Percentiles rank a stretch among this genome's conserved stretches.
Conservation (phyloP, 2,888 invertebrate genomes). For the Drosophila austrosaltans region DNA sequence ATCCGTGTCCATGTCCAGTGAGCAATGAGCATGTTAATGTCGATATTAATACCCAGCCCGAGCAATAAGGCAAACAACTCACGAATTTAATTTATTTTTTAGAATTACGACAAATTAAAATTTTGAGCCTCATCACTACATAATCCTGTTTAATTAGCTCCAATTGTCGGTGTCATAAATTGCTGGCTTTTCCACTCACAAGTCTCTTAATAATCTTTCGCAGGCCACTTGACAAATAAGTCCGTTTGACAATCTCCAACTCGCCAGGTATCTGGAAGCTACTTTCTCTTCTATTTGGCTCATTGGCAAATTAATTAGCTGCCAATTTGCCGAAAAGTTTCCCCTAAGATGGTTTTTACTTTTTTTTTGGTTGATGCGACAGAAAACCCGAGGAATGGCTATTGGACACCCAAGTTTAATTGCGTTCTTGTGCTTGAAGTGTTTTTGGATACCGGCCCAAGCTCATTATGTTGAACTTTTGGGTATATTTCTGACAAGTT, state of each 20-base stretch:
- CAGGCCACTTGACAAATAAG: slow-evolving; percentile 49
- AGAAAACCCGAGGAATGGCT: slow-evolving; percentile 3
- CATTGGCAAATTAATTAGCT: slow-evolving; percentile 69
- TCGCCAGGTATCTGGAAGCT: slow-evolving; percentile 2
- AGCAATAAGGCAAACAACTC: slow-evolving; percentile 46
- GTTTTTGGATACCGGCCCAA: slow-evolving; percentile 25
- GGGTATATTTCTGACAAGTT: slow-evolving; percentile 24
- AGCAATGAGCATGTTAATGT: slow-evolving; percentile 62
- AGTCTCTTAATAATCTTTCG: not conserved
- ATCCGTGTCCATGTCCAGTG: slow-evolving; percentile 24
- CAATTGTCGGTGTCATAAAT: slow-evolving; percentile 69
- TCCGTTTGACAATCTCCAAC: slow-evolving; percentile 25
- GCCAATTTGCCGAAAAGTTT: slow-evolving; percentile 65
- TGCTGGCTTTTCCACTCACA: slow-evolving; percentile 42
- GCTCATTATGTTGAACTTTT: slow-evolving; percentile 47
- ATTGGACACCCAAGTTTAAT: slow-evolving; percentile 55
- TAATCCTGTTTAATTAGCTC: slow-evolving; percentile 61
- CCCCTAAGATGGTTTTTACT: not conserved
- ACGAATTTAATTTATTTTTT: slow-evolving; percentile 64
- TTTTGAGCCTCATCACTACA: slow-evolving; percentile 44
- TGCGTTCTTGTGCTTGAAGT: slow-evolving; percentile 54
- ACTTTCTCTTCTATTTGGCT: slow-evolving; percentile 33
- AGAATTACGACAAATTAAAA: not conserved
- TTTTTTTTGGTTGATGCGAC: not conserved
- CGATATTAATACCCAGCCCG: slow-evolving; percentile 56